Evolutionary conservation across 2,888 invertebrate species (phyloP), one percentile per base, ranked within the genome.

Genomic region (Lithophane leautieri): DNA sequence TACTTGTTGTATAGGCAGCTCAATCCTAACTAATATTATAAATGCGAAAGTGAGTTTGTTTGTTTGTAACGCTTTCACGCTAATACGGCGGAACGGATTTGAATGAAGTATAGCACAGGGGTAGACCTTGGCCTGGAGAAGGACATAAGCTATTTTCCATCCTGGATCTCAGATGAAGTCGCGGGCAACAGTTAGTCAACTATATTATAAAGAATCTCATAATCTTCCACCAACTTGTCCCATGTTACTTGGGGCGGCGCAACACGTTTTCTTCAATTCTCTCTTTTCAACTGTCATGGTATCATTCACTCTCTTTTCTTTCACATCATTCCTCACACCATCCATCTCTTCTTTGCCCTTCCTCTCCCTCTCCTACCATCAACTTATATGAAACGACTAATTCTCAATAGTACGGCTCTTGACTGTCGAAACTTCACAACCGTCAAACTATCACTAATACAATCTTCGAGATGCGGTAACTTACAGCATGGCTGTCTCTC

Each of bases 381-480:
- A 25, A 44, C 19, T 25, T 65, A 12, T 7, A n/a, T 22, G 19
- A 34, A 34, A 4, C 14, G 44, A 69, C n/a, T 47, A 14, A 44
- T 58, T 56, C 6, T 25, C 73, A 56, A 65, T 72, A 63, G 25
- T 42, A 19, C 42, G 11, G 19, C 28, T 14, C 50, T 65, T 34
- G 65, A n/a, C 63, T 78, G 25, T 52, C 34, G 0, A 22, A 74
- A 54, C 44, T 60, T 47, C 22, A 79, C 40, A 58, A 62, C 63
- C 77, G 54, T 82, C 70, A 58, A 62, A 77, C 67, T 77, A 58
- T 68, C 44, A 34, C 52, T 72, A 81, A 77, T 56, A 69, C 40
- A 62, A 75, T 62, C 66, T 73, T 19, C 34, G 42, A 50, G 70
- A 70, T 68, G 52, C 12, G 7, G 50, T 28, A 62, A 34, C 56